Base-by-base conservation (phyloP, 2,113 vertebrate genomes). In the Pelecanus crispus region DNA sequence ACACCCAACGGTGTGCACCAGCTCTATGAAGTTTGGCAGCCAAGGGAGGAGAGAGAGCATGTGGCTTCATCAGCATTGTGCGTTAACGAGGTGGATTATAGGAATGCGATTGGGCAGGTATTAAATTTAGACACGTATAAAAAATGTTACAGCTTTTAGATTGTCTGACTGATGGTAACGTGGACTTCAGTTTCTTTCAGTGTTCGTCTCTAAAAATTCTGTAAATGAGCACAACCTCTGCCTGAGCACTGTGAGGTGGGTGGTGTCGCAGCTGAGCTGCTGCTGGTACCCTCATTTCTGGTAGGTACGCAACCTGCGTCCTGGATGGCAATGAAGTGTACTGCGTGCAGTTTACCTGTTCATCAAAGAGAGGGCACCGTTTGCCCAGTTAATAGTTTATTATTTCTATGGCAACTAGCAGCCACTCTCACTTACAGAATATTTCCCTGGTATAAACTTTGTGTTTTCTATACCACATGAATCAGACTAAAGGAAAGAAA, bases 371-470 rank as follows among this genome's bases (percentile, higher is more conserved):
- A 86, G 66, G 86, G 67, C 67, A 91, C 25, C 1, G 0, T 81
- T 85, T 79, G 5, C 81, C 28, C 34, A 0, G 1, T 49, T 67
- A 67, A 50, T 50, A 72, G 78, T 75, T 86, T 52, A 71, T 93
- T 80, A 80, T 90, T 92, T 65, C 86, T 40, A 38, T 91, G 73
- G 65, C 44, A 92, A 89, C 83, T 24, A 55, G n/a, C 63, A 77
- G 21, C 36, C 19, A 5, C 9, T 52, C 18, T 62, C 22, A 34
- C 32, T 49, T 52, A 47, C 26, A 73, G 68, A 79, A 26, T 72
- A 21, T 61, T 68, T 85, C 56, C 11, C 15, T 11, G 11, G 31
- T 52, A 56, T 34, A 61, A 80, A 73, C 58, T 78, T 79, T 31
- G 42, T 71, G 45, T 40, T 90, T 88, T 36, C 7, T 49, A 7